Percentiles rank a stretch among this genome's conserved stretches.
Conservation (phyloP, 1,140 invertebrate genomes). For the Lepidostoma basale region DNA sequence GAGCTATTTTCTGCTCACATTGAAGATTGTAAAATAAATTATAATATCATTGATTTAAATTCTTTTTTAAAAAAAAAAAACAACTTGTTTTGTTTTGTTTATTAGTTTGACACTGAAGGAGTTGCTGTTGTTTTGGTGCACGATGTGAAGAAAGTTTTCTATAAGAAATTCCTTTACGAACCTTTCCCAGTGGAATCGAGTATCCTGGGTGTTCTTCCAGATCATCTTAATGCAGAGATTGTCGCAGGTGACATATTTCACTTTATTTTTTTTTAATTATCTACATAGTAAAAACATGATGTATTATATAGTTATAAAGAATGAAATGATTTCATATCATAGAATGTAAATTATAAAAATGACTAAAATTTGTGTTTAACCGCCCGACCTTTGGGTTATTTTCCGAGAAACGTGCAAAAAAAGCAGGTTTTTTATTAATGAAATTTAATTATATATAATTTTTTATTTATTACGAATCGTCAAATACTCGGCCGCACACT, state of each 20-base stretch:
- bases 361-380: neutral
- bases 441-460: too few relatives aligned
- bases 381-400: too few relatives aligned
- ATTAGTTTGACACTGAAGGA: conserved; percentile 91
- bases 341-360: neutral
- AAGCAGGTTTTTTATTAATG: too few relatives aligned
- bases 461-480: too few relatives aligned
- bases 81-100: too few relatives aligned
- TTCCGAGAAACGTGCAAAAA: too few relatives aligned
- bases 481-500: too few relatives aligned
- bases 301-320: neutral
- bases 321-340: neutral
- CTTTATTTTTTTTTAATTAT: neutral
- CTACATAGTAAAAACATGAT: neutral
- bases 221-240: conserved; percentile 98
- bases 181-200: conserved; percentile 99
- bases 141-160: conserved; percentile 98
- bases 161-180: conserved; percentile 98
- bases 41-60: too few relatives aligned
- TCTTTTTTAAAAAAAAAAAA: too few relatives aligned
- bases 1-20: too few relatives aligned
- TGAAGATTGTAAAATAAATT: too few relatives aligned
- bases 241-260: conserved; percentile 69
- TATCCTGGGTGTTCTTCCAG: conserved; percentile 86
- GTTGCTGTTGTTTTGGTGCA: conserved; percentile 97